Evolutionary conservation across 2,888 invertebrate genomes (phyloP).

Genomic region (Tachina fera): DNA sequence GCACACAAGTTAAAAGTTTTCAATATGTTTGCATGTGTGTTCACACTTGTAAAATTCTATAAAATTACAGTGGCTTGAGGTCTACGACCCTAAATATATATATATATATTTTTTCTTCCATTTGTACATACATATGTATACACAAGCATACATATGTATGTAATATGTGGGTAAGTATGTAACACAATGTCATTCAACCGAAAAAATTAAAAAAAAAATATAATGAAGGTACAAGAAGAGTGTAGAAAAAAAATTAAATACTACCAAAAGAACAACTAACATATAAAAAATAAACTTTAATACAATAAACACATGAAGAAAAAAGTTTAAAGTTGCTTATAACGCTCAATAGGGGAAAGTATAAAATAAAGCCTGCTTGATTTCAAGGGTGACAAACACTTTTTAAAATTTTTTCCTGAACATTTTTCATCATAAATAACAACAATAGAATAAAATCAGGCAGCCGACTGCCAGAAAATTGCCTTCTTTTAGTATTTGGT

Average conservation of each 20-base stretch:
- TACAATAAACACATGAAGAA: not conserved
- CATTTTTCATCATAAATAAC: not conserved
- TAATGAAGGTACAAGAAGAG: not conserved
- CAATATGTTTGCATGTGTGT: not conserved
- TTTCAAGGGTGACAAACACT: slow-evolving; percentile 32
- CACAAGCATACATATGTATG: not conserved
- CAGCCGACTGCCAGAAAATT: no score
- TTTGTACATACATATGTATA: not conserved
- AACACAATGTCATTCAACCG: slow-evolving; percentile 53
- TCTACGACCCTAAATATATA: slow-evolving; percentile 36
- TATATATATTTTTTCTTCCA: slow-evolving; percentile 1
- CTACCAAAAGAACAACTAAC: slow-evolving; percentile 16
- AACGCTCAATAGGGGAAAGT: slow-evolving; percentile 3
- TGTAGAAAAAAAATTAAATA: not conserved
- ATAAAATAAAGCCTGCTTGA: not conserved
- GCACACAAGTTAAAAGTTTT: slow-evolving; percentile 4
- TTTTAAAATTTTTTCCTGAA: not conserved
- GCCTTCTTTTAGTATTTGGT: no score
- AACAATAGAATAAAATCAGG: no score
- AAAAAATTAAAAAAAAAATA: slow-evolving; percentile 1
- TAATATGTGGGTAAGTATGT: no score
- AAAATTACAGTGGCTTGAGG: not conserved
- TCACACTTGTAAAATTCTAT: not conserved
- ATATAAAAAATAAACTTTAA: slow-evolving; percentile 16
- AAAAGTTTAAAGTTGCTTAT: not conserved